Evolutionary conservation across 2,113 vertebrate species (phyloP).

Genomic region (Callocephalon fimbriatum): DNA sequence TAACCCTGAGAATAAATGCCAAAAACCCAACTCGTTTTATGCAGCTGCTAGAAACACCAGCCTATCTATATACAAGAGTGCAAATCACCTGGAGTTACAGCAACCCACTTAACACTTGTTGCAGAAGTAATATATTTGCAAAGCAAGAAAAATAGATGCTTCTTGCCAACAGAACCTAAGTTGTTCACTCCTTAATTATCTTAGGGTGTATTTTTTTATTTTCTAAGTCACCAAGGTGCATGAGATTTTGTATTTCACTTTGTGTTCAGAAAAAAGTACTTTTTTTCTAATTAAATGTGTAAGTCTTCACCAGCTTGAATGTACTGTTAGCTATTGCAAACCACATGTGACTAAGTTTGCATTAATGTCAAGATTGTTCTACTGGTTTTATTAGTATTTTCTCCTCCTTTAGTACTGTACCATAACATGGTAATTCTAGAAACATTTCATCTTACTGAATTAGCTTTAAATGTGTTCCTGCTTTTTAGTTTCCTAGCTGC

Average conservation of each 20-base stretch:
- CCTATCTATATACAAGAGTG: background rate
- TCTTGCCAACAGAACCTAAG: background rate
- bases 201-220: background rate
- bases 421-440: constrained; percentile 33
- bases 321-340: constrained; percentile 62
- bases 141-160: background rate
- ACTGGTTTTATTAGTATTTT: constrained; percentile 42
- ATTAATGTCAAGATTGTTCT: constrained; percentile 63
- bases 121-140: background rate
- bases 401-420: constrained; percentile 45
- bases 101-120: background rate
- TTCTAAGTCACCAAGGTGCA: constrained; percentile 30
- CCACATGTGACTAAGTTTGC: constrained; percentile 62
- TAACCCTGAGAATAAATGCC: background rate
- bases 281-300: constrained; percentile 25
- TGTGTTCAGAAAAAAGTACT: background rate
- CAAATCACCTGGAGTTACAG: background rate
- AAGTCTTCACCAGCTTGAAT: constrained; percentile 71
- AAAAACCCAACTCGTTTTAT: background rate
- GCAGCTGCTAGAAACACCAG: background rate
- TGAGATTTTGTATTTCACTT: constrained; percentile 47
- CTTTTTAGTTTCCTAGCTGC: constrained; percentile 73
- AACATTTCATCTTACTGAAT: constrained; percentile 15
- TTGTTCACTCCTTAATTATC: background rate
- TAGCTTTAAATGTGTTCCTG: constrained; percentile 59